These are phyloP conservation scores for Drosophila suzukii DNA, from an alignment of 1,140 invertebrate species.

Conservation along the genomic window DNA sequence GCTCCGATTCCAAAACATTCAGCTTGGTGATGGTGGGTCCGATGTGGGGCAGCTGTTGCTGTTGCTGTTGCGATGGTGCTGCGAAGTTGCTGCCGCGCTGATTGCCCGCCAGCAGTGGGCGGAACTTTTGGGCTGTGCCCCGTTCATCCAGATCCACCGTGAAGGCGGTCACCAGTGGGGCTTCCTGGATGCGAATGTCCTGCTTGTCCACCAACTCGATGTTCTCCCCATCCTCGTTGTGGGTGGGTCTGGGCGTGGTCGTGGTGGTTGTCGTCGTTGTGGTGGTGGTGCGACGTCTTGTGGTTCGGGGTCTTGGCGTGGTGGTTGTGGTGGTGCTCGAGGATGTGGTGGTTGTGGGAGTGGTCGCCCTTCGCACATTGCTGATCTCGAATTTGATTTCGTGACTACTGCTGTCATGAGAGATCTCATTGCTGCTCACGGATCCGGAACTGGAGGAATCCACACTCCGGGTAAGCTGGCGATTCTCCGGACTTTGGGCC, in stretches of 20 bases:
- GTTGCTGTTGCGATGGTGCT: slow-evolving; percentile 29
- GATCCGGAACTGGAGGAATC: slow-evolving; percentile 48
- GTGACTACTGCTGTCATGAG: slow-evolving; percentile 57
- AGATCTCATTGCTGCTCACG: slow-evolving; percentile 74
- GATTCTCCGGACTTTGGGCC: slow-evolving; percentile 39
- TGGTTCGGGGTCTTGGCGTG: slow-evolving; percentile 84
- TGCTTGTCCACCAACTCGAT: slow-evolving; percentile 88
- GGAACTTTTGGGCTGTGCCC: slow-evolving; percentile 90
- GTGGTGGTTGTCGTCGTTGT: slow-evolving; percentile 85
- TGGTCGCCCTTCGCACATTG: slow-evolving; percentile 61
- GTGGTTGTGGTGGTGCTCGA: slow-evolving; percentile 79
- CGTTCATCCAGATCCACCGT: slow-evolving; percentile 92
- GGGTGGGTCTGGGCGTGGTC: slow-evolving; percentile 86
- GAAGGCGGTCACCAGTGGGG: slow-evolving; percentile 92
- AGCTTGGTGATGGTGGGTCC: slow-evolving; percentile 80
- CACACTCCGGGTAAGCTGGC: slow-evolving; percentile 69
- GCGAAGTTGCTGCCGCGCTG: slow-evolving; percentile 58
- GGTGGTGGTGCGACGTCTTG: slow-evolving; percentile 86
- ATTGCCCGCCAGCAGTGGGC: slow-evolving; percentile 87
- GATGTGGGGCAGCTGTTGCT: slow-evolving; percentile 48
- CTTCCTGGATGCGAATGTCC: slow-evolving; percentile 92
- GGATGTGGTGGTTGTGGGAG: slow-evolving; percentile 76
- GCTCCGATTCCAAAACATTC: slow-evolving; percentile 68
- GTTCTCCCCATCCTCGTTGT: slow-evolving; percentile 88
- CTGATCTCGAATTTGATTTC: slow-evolving; percentile 83